Evolutionary conservation across 2,888 invertebrate genomes (phyloP).

Genomic region (Pomacea canaliculata): DNA sequence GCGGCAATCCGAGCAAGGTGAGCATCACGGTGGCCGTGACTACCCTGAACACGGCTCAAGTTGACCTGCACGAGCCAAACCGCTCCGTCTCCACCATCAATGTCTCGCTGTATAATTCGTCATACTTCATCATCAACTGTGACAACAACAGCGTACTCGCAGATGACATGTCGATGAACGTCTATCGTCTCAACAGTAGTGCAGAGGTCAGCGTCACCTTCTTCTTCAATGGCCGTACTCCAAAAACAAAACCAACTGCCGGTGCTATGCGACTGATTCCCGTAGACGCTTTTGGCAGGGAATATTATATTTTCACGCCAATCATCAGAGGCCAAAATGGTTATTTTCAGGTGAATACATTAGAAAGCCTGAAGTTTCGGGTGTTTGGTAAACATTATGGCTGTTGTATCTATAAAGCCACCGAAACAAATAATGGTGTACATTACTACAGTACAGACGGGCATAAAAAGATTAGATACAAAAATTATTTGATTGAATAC

Average conservation of each 20-base stretch:
- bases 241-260: not conserved
- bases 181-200: not conserved
- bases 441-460: no score
- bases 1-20: not conserved
- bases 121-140: not conserved
- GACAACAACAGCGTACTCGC: not conserved
- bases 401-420: no score
- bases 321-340: not conserved
- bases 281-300: conserved; percentile 10
- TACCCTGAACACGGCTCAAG: not conserved
- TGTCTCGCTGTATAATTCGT: not conserved
- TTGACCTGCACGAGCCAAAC: not conserved
- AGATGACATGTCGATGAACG: not conserved
- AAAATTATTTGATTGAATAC: no score
- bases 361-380: not conserved
- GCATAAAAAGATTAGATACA: no score
- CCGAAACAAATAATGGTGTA: no score
- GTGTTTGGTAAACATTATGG: no score
- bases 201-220: conserved; percentile 9
- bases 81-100: not conserved
- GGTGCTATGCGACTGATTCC: conserved; percentile 8
- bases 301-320: conserved; percentile 14
- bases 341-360: conserved; percentile 13
- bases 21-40: not conserved
- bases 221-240: not conserved